phyloP scores from a whole-genome alignment of 2,113 vertebrate species.

The Plotosus lineatus region DNA sequence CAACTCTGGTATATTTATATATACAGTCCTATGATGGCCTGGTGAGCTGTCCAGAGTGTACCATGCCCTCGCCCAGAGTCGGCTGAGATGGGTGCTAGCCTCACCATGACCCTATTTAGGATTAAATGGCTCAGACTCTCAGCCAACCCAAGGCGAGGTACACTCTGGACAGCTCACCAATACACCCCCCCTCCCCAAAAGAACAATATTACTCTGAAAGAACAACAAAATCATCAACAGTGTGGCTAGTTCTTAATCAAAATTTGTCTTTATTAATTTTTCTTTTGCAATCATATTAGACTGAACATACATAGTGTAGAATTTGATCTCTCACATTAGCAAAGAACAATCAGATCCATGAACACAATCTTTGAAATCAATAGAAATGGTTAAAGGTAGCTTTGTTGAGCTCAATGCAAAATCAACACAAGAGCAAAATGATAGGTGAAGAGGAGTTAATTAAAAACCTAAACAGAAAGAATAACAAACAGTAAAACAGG shows the following conservation, averaged over 20 bases:
- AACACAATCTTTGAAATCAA: constrained; percentile 42
- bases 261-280: constrained; percentile 63
- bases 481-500: neutral
- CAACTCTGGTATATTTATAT: too few species aligned
- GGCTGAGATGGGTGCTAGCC: too few species aligned
- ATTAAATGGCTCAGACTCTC: too few species aligned
- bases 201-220: neutral
- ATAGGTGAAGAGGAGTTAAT: neutral
- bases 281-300: constrained; percentile 55
- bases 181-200: too few species aligned
- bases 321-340: constrained; percentile 59
- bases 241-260: constrained; percentile 52
- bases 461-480: neutral
- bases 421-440: constrained; percentile 44
- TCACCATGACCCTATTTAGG: too few species aligned
- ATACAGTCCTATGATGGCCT: too few species aligned
- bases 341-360: constrained; percentile 54
- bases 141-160: too few species aligned
- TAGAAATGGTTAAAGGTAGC: constrained; percentile 25
- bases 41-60: too few species aligned
- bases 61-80: too few species aligned
- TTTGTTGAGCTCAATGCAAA: constrained; percentile 15
- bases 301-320: constrained; percentile 57
- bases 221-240: neutral
- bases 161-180: too few species aligned